Conservation (phyloP, 2,888 invertebrate genomes). For the Cephus sareptanus region DNA sequence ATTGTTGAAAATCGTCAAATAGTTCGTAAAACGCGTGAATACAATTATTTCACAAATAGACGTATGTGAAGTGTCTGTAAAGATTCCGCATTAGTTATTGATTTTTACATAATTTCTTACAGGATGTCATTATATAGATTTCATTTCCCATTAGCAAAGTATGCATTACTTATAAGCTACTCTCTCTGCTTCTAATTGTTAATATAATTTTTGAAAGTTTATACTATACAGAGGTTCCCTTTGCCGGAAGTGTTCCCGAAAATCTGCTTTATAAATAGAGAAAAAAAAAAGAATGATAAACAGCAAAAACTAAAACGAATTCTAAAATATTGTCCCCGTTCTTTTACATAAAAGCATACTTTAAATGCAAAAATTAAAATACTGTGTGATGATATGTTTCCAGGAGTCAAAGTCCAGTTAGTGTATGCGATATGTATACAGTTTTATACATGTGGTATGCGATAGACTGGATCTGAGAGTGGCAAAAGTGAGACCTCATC, state of each 20-base stretch:
- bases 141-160: neutral
- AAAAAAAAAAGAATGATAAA: conserved; percentile 18
- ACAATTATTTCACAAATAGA: neutral
- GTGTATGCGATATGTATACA: conserved; percentile 51
- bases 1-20: neutral
- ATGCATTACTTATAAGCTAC: neutral
- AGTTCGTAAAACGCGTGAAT: neutral
- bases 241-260: neutral
- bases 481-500: conserved; percentile 48
- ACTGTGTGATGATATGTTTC: conserved; percentile 52
- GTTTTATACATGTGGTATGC: conserved; percentile 49
- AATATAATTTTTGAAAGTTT: neutral
- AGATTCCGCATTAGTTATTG: neutral
- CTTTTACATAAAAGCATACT: conserved; percentile 7
- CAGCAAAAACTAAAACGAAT: conserved; percentile 23
- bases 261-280: neutral
- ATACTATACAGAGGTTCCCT: neutral
- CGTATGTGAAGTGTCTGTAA: neutral
- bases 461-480: conserved; percentile 49
- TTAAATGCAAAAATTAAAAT: conserved; percentile 16
- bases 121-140: neutral
- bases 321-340: conserved; percentile 11
- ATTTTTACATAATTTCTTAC: neutral
- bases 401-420: conserved; percentile 57
- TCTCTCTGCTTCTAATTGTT: neutral